These are phyloP conservation scores for Drosophila sordidapex DNA, from an alignment of 2,888 invertebrate species.

Conservation along the genomic window DNA sequence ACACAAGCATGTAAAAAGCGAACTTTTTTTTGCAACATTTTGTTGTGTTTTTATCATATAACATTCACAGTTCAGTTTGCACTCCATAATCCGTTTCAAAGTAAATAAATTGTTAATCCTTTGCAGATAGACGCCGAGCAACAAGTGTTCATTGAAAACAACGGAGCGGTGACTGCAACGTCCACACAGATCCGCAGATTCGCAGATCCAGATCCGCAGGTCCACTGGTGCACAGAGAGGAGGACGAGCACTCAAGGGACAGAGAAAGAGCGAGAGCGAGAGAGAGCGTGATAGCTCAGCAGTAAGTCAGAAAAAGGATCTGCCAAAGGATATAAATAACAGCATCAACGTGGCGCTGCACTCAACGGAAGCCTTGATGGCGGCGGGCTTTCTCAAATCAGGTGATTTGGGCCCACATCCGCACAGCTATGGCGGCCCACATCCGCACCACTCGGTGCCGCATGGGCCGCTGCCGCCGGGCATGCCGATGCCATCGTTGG, in stretches of 20 bases:
- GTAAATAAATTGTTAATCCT: not conserved
- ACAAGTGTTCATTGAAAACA: not conserved
- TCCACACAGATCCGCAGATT: not conserved
- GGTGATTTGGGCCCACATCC: conserved; percentile 85
- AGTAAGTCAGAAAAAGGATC: conserved; percentile 22
- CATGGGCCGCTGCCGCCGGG: conserved; percentile 85
- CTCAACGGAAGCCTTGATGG: conserved; percentile 85
- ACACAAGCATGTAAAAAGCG: not conserved
- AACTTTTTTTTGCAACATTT: not conserved
- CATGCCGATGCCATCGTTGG: conserved; percentile 85
- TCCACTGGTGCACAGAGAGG: conserved; percentile 9
- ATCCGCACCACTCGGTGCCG: conserved; percentile 84
- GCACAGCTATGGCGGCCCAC: conserved; percentile 85
- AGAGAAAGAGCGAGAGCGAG: not conserved
- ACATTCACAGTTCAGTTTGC: not conserved
- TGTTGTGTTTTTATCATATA: not conserved
- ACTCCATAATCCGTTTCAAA: not conserved
- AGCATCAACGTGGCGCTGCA: conserved; percentile 85
- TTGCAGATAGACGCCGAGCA: conserved; percentile 11
- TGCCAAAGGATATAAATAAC: conserved; percentile 54
- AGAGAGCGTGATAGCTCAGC: conserved; percentile 2
- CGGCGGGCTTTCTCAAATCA: conserved; percentile 85
- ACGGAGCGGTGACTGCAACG: conserved; percentile 5
- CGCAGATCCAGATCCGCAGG: not conserved
- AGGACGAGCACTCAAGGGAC: conserved; percentile 9